Conservation (phyloP, 1,140 invertebrate genomes). For the Pomacea maculata region DNA sequence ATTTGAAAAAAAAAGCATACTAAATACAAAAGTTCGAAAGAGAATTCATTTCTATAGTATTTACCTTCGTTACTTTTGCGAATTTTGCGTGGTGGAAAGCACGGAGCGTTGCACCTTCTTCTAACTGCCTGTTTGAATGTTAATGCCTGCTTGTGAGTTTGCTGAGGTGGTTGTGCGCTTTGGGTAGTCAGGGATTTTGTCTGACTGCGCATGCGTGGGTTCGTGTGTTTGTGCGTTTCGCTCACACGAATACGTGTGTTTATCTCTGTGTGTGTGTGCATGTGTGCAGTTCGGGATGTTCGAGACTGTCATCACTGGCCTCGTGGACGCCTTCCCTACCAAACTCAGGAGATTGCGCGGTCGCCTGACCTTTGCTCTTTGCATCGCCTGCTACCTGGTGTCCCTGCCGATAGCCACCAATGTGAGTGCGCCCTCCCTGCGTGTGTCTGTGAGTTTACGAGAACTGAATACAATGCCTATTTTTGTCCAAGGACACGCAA, state of each 20-base stretch:
- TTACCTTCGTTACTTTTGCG: no score
- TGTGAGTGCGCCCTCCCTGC: constrained; percentile 23
- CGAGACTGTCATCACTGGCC: constrained; percentile 78
- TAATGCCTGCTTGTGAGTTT: no score
- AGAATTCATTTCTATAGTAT: no score
- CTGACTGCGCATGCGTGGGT: neutral
- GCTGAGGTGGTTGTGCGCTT: no score
- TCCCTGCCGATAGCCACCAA: constrained; percentile 51
- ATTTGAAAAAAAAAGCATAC: no score
- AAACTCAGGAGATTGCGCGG: constrained; percentile 58
- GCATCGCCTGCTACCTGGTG: constrained; percentile 38
- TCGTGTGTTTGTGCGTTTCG: neutral
- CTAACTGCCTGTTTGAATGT: no score
- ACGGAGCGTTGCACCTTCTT: no score
- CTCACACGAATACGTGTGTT: neutral
- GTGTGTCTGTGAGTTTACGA: no score
- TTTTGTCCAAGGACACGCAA: no score
- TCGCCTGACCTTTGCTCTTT: constrained; percentile 33
- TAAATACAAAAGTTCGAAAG: no score
- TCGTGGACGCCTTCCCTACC: constrained; percentile 75
- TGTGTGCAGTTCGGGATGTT: constrained; percentile 79
- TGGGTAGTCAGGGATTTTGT: neutral
- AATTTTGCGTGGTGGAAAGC: no score
- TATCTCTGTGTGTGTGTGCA: neutral
- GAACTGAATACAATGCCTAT: no score